These are phyloP conservation scores for Rhopalosiphum padi DNA, from an alignment of 1,140 invertebrate genomes.

Conservation along the genomic window DNA sequence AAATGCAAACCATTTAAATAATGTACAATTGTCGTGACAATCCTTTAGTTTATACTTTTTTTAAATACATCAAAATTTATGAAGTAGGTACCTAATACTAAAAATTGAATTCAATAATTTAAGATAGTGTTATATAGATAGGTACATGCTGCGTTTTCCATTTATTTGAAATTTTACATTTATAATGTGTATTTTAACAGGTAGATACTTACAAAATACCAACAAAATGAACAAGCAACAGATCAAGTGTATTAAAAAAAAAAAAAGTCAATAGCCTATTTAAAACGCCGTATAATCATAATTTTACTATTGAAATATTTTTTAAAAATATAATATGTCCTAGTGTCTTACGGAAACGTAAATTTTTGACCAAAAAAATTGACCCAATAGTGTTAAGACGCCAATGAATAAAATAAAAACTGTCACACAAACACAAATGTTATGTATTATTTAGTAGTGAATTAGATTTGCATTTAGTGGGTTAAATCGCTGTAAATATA, in stretches of 20 bases:
- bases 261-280: background rate
- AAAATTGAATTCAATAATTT: background rate
- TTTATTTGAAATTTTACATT: background rate
- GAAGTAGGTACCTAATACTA: no score
- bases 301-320: background rate
- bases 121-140: background rate
- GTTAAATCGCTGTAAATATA: background rate
- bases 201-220: background rate
- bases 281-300: background rate
- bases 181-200: background rate
- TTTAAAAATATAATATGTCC: no score
- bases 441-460: background rate
- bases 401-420: background rate
- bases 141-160: no score
- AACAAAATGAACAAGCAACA: background rate
- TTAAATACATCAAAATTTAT: background rate
- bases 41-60: no score
- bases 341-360: no score
- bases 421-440: background rate
- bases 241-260: background rate
- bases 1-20: no score
- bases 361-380: background rate
- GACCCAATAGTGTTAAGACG: background rate
- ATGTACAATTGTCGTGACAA: no score
- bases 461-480: background rate